Conservation (phyloP, 2,888 invertebrate genomes). For the Hydrotaea cyrtoneurina region DNA sequence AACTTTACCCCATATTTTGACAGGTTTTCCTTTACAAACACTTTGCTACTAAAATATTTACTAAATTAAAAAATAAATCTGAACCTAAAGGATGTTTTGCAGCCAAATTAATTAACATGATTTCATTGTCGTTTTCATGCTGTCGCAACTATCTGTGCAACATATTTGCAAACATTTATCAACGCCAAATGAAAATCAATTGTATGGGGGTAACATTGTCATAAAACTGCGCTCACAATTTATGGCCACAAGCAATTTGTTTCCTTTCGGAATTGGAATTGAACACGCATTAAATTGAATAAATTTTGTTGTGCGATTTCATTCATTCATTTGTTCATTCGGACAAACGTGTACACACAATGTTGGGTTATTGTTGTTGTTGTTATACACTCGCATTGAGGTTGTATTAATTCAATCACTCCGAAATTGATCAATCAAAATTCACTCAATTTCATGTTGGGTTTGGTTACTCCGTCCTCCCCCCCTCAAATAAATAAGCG, state of each 20-base stretch:
- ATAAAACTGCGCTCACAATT: conserved; percentile 32
- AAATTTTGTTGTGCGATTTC: conserved; percentile 37
- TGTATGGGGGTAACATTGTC: conserved; percentile 41
- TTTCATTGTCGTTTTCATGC: too few relatives aligned
- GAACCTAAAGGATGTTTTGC: too few relatives aligned
- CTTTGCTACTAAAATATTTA: too few relatives aligned
- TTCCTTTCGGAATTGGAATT: not conserved
- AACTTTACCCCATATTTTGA: too few relatives aligned
- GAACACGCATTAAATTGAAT: conserved; percentile 53
- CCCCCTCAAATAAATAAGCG: not conserved
- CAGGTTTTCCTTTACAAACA: too few relatives aligned
- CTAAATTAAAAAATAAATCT: too few relatives aligned
- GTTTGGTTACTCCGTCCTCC: conserved; percentile 4
- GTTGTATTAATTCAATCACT: conserved; percentile 51
- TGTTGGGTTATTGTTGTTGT: not conserved
- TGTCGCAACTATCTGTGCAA: too few relatives aligned
- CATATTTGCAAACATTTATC: not conserved
- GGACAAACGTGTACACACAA: not conserved
- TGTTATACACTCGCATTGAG: not conserved
- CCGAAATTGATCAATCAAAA: conserved; percentile 56
- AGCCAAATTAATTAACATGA: too few relatives aligned
- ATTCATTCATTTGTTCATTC: conserved; percentile 46
- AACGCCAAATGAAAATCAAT: conserved; percentile 47
- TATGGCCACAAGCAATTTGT: conserved; percentile 42
- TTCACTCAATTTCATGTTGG: conserved; percentile 34